phyloP scores from a whole-genome alignment of 2,113 vertebrate species.

The Octodon degus region DNA sequence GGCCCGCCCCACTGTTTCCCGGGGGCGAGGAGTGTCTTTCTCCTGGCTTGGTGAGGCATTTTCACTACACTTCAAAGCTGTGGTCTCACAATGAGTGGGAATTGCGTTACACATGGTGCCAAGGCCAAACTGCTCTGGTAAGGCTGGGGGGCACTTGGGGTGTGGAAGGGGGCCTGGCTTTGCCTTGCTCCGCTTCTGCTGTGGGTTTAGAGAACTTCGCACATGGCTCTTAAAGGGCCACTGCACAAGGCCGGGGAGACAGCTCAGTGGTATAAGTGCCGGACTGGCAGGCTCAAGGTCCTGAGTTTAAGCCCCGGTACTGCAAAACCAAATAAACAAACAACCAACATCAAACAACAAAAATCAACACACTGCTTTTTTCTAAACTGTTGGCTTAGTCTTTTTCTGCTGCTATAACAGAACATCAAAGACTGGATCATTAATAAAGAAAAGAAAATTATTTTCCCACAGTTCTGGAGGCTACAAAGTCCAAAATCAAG shows the following conservation, averaged over 20 bases:
- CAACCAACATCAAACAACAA: too few relatives aligned
- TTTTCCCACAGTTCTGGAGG: not conserved
- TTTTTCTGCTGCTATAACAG: not conserved
- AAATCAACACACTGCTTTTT: not conserved
- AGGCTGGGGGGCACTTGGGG: rapidly evolving
- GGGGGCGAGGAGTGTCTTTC: not conserved
- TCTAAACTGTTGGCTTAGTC: not conserved
- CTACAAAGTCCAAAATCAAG: not conserved
- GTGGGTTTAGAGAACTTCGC: not conserved
- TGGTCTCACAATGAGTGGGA: not conserved
- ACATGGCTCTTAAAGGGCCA: not conserved
- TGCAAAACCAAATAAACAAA: too few relatives aligned
- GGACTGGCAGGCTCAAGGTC: too few relatives aligned
- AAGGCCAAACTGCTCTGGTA: not conserved
- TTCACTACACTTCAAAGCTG: not conserved
- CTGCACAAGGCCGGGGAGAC: too few relatives aligned
- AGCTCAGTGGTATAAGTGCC: too few relatives aligned
- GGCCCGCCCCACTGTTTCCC: not conserved
- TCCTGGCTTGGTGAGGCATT: not conserved
- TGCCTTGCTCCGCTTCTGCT: not conserved
- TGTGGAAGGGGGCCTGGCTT: not conserved
- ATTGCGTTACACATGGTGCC: too few relatives aligned
- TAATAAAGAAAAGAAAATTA: not conserved
- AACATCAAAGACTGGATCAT: not conserved
- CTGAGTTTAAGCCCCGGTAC: too few relatives aligned